phyloP scores from a whole-genome alignment of 2,888 invertebrate genomes.

The Cataglyphis altisquamis region DNA sequence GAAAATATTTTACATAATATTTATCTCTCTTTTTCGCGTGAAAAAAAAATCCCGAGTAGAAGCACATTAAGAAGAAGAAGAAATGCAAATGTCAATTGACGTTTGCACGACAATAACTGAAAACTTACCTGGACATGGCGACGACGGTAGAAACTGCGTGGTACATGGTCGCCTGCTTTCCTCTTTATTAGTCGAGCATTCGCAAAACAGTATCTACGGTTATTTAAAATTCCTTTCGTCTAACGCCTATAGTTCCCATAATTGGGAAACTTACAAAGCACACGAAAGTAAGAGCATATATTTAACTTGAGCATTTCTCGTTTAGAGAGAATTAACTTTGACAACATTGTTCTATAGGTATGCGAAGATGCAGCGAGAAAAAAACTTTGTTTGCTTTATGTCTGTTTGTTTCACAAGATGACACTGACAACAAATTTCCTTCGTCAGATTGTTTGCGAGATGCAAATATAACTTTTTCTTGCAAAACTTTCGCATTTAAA shows the following conservation, averaged over 20 bases:
- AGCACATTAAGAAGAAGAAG: neutral
- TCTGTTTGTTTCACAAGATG: slow-evolving; percentile 23
- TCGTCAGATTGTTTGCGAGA: neutral
- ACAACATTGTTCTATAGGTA: slow-evolving; percentile 28
- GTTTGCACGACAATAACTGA: slow-evolving; percentile 23
- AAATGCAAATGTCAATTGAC: neutral
- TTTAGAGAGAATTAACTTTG: slow-evolving; percentile 33
- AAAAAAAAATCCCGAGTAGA: neutral
- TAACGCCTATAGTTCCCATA: slow-evolving; percentile 51
- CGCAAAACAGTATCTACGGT: slow-evolving; percentile 69
- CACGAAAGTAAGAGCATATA: slow-evolving; percentile 31
- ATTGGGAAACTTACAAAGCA: slow-evolving; percentile 54
- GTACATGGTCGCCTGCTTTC: slow-evolving; percentile 95
- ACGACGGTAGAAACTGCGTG: slow-evolving; percentile 97
- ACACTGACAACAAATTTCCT: neutral
- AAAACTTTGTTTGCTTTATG: slow-evolving; percentile 11
- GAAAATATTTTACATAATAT: neutral
- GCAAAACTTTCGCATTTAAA: slow-evolving; percentile 34
- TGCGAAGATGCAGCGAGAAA: slow-evolving; percentile 32
- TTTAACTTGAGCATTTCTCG: slow-evolving; percentile 30
- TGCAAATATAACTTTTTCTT: slow-evolving; percentile 35
- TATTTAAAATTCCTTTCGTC: slow-evolving; percentile 57
- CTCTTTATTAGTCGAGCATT: slow-evolving; percentile 87
- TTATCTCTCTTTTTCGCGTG: neutral
- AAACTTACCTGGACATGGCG: slow-evolving; percentile 89